These are phyloP conservation scores for Anthophora plumipes DNA, from an alignment of 2,888 invertebrate genomes.

Conservation along the genomic window DNA sequence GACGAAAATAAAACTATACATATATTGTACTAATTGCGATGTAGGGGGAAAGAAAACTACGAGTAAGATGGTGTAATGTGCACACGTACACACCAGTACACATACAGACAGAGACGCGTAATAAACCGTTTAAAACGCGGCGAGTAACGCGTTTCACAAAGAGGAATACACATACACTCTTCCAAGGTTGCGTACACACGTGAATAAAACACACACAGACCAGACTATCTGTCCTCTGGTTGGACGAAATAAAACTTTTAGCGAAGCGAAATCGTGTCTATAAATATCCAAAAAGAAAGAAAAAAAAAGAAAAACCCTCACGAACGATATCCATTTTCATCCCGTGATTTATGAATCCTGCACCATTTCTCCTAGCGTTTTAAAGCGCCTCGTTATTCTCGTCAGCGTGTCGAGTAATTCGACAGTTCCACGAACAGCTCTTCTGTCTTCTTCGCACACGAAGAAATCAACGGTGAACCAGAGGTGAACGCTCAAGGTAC, in stretches of 20 bases:
- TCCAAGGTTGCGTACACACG: conserved; percentile 38
- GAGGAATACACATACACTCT: conserved; percentile 23
- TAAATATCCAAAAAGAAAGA: too few relatives aligned
- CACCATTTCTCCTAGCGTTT: background rate
- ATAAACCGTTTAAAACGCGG: too few relatives aligned
- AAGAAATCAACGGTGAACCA: background rate
- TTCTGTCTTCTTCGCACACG: background rate
- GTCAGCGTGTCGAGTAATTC: background rate
- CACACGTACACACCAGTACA: conserved; percentile 46
- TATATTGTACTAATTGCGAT: conserved; percentile 77
- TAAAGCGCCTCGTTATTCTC: background rate
- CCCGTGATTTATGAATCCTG: conserved; percentile 17
- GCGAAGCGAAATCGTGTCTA: conserved; percentile 75
- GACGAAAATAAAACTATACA: conserved; percentile 77
- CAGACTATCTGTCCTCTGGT: conserved; percentile 77
- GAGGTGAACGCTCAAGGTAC: background rate
- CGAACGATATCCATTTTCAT: conserved; percentile 35
- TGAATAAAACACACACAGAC: conserved; percentile 58
- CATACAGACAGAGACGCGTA: too few relatives aligned
- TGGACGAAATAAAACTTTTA: conserved; percentile 83
- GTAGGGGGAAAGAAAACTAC: conserved; percentile 66
- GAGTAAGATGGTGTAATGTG: conserved; percentile 71
- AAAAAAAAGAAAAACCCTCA: too few relatives aligned
- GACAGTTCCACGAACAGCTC: background rate
- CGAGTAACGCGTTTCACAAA: background rate